Base-by-base conservation (phyloP, 2,888 invertebrate species). In the Dynastes tityus region DNA sequence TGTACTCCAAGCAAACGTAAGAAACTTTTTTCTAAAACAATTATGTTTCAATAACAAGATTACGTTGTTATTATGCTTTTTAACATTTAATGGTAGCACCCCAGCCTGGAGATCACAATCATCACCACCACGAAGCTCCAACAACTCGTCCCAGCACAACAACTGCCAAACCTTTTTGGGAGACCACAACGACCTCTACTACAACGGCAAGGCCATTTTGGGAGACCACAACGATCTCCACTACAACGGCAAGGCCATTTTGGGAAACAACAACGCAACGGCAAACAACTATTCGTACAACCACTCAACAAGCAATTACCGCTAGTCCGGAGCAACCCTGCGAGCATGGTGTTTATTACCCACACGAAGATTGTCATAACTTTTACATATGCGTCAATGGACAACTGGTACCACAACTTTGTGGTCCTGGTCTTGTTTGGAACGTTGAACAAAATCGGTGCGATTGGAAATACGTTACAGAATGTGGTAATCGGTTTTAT, bases 341-440 rank as follows among this genome's bases (percentile, higher is more conserved):
- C 85, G 88, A 89, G n/a, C 91, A 92, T 51, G 96, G 95, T 0
- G 91, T 93, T 8, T 96, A 95, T 87, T 95, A 95, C 85, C 90
- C 94, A 0, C 94, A 94, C 84, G 92, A 93, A 0, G 91, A 92
- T 71, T 96, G 96, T 84, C 92, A 92, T 76, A 92, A 91, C 83
- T 96, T 95, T 88, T 93, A 93, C 84, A 92, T 96, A 27, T 96
- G 96, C 86, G 94, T 95, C 9, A 95, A 95, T 87, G 93, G 93
- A 0, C 88, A 91, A n/a, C 88, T 94, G 73, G 90, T 95, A 2
- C 88, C 92, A 0, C 94, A 94, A 84, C 91, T 91, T 77, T 96
- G 96, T 85, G 95, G 95, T 0, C 93, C 94, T 0, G 94, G 95
- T 0, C 90, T 96, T 1, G 93, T 93, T 80, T 96, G 95, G 93